Evolutionary conservation across 2,888 invertebrate species (phyloP).

Genomic region (Schizaphis graminum): DNA sequence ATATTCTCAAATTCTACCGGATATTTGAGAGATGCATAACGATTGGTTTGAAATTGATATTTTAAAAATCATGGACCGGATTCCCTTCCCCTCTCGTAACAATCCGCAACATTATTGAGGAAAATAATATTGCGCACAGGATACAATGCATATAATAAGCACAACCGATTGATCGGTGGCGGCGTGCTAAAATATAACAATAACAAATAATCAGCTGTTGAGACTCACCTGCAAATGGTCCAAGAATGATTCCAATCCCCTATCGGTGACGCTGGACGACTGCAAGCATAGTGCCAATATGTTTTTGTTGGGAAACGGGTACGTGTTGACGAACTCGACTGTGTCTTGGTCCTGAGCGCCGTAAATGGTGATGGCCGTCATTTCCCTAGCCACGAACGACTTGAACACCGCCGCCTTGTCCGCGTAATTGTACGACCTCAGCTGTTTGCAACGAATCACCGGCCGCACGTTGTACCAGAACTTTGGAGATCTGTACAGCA

Average conservation of each 20-base stretch:
- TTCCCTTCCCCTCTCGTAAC: too few species aligned
- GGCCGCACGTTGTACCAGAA: slow-evolving; percentile 91
- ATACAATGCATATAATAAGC: background rate
- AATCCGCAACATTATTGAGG: too few species aligned
- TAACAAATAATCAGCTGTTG: background rate
- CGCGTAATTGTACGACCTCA: slow-evolving; percentile 74
- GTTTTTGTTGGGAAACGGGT: slow-evolving; percentile 84
- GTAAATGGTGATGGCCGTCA: slow-evolving; percentile 85
- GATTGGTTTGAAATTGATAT: background rate
- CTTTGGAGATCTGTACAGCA: slow-evolving; percentile 87
- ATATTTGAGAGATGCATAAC: background rate
- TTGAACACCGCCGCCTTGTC: slow-evolving; percentile 78
- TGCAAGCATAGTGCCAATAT: slow-evolving; percentile 87
- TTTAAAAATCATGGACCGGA: background rate
- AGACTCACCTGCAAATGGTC: slow-evolving; percentile 86
- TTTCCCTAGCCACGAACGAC: slow-evolving; percentile 86
- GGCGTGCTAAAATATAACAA: background rate
- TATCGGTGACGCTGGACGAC: slow-evolving; percentile 91
- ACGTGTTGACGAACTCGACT: slow-evolving; percentile 87
- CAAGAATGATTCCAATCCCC: slow-evolving; percentile 88
- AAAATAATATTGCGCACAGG: background rate
- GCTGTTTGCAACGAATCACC: slow-evolving; percentile 87
- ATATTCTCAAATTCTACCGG: background rate
- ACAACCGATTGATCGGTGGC: background rate
- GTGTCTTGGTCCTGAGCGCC: slow-evolving; percentile 93